Base-by-base conservation (phyloP, 23 tunicate genomes). In the Halocynthia roretzi region DNA sequence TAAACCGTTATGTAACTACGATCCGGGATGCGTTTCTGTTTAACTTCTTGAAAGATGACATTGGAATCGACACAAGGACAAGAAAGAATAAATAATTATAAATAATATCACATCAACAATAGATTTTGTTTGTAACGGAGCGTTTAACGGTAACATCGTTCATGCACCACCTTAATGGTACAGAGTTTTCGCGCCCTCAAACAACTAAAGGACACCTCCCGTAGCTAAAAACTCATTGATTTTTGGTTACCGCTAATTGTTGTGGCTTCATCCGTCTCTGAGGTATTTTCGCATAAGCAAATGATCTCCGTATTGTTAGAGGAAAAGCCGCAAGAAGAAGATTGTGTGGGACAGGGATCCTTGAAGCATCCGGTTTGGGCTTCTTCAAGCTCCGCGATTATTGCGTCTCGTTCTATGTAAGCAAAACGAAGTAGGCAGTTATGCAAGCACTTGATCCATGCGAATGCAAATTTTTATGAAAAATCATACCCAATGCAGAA, bases 261-360 rank as follows among this genome's bases (percentile, higher is more conserved):
- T 65, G 44, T 31, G 44, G 44, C 44, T 31, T 4, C 44, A 31
- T 31, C 44, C 44, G 44, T 31, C 44, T 31, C 44, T 54, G 55
- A 22, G 10, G 55, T 54, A 20, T 74, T 53, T 9, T n/a, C 57
- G 51, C 91, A 86, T 18, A 83, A 12, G 62, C 91, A 86, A 60
- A 62, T 56, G 6, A 86, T 67, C 56, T 68, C 18, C 14, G 85
- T 68, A 67, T 75, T 60, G 77, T 83, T 65, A 0, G 62, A 52
- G 23, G 76, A 50, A 60, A 80, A 86, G 14, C 61, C 77, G 23
- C 91, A 86, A 6, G 81, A 70, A 7, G 91, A 71, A 8, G 68
- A 51, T 54, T 68, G 69, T 8, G 84, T 51, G 7, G 91, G 77
- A 86, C 91, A 86, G 8, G 91, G 91, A 74, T 77, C 75, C 49